Evolutionary conservation across 2,797 vertebrate species (phyloP).

Genomic region (Heterohyrax brucei): DNA sequence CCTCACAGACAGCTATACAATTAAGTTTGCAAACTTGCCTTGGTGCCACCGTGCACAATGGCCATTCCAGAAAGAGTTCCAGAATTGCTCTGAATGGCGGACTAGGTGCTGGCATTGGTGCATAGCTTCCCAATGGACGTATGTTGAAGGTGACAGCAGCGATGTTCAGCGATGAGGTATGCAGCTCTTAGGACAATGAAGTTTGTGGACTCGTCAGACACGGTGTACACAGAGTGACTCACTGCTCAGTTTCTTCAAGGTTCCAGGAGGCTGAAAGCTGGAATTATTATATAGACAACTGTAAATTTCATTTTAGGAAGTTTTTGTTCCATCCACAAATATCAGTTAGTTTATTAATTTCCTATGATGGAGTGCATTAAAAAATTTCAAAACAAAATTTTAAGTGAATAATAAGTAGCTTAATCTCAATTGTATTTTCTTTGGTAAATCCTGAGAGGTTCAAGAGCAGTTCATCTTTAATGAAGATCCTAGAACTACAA

Average conservation of each 20-base stretch:
- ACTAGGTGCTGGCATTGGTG: too few relatives aligned
- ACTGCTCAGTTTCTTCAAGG: background rate
- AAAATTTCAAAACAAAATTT: background rate
- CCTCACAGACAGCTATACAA: too few relatives aligned
- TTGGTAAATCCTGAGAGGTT: background rate
- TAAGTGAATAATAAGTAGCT: background rate
- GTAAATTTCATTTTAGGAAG: slow-evolving; percentile 23
- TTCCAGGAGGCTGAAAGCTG: background rate
- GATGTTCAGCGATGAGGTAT: too few relatives aligned
- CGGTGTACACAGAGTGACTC: background rate
- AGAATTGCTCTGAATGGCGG: too few relatives aligned
- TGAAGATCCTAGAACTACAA: slow-evolving; percentile 28
- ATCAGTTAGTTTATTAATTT: background rate
- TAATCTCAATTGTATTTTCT: background rate
- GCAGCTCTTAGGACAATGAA: too few relatives aligned
- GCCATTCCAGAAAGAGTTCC: too few relatives aligned
- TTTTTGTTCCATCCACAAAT: background rate
- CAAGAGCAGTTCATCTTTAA: background rate
- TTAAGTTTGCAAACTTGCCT: too few relatives aligned
- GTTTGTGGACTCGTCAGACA: too few relatives aligned
- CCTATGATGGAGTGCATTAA: background rate
- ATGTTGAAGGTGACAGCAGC: too few relatives aligned
- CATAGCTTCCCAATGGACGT: too few relatives aligned
- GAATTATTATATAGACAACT: slow-evolving; percentile 6
- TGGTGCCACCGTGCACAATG: too few relatives aligned